Evolutionary conservation across 2,888 invertebrate species (phyloP), one percentile per base, ranked within the genome.

Genomic region (Theristus sp.): DNA sequence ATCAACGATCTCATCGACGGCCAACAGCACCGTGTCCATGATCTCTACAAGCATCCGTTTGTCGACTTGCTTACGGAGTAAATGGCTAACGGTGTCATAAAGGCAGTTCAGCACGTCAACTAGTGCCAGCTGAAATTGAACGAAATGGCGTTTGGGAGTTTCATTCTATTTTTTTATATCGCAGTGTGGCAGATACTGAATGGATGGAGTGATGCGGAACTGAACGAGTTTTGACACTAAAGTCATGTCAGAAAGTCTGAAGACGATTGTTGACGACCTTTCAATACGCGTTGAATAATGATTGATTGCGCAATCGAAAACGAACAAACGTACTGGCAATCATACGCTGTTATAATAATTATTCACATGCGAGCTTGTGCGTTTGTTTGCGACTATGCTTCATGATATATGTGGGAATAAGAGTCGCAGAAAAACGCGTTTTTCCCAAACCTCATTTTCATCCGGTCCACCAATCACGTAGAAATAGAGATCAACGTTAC

Each of bases 1-100:
- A 79, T 98, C 98, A 75, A 94, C 94, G 68, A 99, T 93, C 78
- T 99, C 98, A 79, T 98, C 98, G 72, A 96, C 82, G 0, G 93
- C 89, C 68, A 98, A 75, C 86, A 96, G 90, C 0, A 91, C 87
- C 60, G 91, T 84, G 74, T 98, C 96, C 69, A 99, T 77, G 71
- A 89, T 90, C 66, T 98, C 96, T 60, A 96, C 75, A 25, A 98
- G 81, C 0, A 86, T 83, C 65, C 89, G 79, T 71, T 90, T 89
- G 74, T 98, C 98, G 0, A 98, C 94, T 2, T 30, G 20, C n/a
- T 30, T 13, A 3, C 27, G 3, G 6, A 98, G 79, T 65, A 99
- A 87, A 69, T 88, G 85, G 73, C 87, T 91, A 13, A 96, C 84
- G 0, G 96, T 86, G 76, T 99, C 98, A 70, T 90, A 96, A 31